Evolutionary conservation across 2,888 invertebrate species (phyloP).

Genomic region (Trisateles emortualis): DNA sequence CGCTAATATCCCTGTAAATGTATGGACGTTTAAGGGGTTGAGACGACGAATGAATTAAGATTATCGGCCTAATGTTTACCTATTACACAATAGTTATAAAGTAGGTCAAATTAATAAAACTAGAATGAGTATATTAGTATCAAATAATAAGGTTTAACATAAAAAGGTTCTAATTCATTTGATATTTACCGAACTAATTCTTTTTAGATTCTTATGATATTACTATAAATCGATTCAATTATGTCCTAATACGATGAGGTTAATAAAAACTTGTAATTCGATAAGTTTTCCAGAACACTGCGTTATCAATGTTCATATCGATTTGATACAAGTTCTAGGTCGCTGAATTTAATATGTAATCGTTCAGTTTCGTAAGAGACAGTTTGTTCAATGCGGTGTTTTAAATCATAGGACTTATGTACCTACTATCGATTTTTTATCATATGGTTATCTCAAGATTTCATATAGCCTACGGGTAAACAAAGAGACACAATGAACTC

Average conservation of each 20-base stretch:
- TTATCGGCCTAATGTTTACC: too few species aligned
- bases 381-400: conserved; percentile 5
- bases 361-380: conserved; percentile 1
- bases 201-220: background rate
- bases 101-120: too few species aligned
- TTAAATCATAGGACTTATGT: conserved; percentile 6
- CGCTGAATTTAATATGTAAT: conserved; percentile 27
- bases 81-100: too few species aligned
- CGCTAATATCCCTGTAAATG: too few species aligned
- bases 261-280: conserved; percentile 14
- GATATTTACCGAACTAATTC: background rate
- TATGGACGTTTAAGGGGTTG: too few species aligned
- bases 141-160: background rate
- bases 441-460: too few species aligned
- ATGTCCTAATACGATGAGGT: conserved; percentile 7
- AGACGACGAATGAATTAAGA: too few species aligned
- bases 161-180: background rate
- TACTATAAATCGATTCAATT: conserved; percentile 8
- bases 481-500: too few species aligned
- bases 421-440: too few species aligned
- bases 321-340: conserved; percentile 43
- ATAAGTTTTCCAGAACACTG: conserved; percentile 16
- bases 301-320: conserved; percentile 37
- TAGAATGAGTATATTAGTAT: too few species aligned
- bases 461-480: too few species aligned